Evolutionary conservation across 2,888 invertebrate genomes (phyloP).

Genomic region (Dasypolia templi): DNA sequence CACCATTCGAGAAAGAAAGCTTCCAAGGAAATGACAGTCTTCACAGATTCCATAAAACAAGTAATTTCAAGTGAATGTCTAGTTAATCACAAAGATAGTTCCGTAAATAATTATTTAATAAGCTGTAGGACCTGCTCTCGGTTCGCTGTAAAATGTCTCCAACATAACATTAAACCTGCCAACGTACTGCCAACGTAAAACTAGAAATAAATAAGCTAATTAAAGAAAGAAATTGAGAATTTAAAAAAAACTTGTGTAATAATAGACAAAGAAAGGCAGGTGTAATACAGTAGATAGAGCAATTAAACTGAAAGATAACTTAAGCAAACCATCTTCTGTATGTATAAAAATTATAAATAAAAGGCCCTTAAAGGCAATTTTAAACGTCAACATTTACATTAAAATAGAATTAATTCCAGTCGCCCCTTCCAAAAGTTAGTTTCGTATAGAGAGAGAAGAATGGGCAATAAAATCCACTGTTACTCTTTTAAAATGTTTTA

Average conservation of each 20-base stretch:
- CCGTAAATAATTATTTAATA: constrained; percentile 28
- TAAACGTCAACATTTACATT: too few species aligned
- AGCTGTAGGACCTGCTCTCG: constrained; percentile 10
- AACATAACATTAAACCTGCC: constrained; percentile 21
- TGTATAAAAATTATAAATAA: too few species aligned
- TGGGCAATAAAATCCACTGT: too few species aligned
- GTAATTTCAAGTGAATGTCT: constrained; percentile 7
- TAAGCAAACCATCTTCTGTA: not conserved
- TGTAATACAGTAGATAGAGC: not conserved
- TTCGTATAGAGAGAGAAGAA: too few species aligned
- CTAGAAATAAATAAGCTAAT: constrained; percentile 23
- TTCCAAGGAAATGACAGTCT: not conserved
- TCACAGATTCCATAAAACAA: constrained; percentile 7
- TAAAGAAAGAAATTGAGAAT: not conserved
- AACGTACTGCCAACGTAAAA: constrained; percentile 9
- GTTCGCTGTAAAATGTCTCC: constrained; percentile 15
- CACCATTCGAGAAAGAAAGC: not conserved
- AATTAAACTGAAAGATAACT: not conserved
- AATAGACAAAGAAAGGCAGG: not conserved
- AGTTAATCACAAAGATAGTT: constrained; percentile 21
- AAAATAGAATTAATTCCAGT: too few species aligned
- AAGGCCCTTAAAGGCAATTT: too few species aligned
- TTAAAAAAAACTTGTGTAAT: not conserved
- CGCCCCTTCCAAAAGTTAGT: too few species aligned
- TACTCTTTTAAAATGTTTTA: too few species aligned